Evolutionary conservation across 1,140 invertebrate genomes (phyloP).

Genomic region (Drosophila biarmipes): DNA sequence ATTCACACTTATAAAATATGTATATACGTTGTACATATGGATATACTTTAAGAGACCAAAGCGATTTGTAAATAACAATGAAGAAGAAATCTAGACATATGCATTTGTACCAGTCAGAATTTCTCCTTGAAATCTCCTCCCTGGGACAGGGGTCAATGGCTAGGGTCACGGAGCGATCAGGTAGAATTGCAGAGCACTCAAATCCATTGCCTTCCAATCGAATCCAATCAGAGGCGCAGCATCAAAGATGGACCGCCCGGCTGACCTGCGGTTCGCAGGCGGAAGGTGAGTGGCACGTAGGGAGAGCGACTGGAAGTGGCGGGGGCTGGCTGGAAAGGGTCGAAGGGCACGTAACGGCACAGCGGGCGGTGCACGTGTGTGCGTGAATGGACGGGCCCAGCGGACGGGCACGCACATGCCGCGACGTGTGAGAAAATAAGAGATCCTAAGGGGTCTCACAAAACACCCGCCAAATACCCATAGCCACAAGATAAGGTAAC

Average conservation of each 20-base stretch:
- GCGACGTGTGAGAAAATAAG: slow-evolving; percentile 24
- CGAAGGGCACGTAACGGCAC: slow-evolving; percentile 32
- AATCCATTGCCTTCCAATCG: slow-evolving; percentile 7
- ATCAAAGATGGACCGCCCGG: slow-evolving; percentile 32
- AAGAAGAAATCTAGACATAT: not conserved
- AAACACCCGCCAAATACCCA: too few species aligned
- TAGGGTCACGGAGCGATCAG: slow-evolving; percentile 7
- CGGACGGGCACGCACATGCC: slow-evolving; percentile 31
- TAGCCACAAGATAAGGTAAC: too few species aligned
- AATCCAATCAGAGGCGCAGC: slow-evolving; percentile 35
- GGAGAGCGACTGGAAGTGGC: not conserved
- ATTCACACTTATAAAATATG: too few species aligned
- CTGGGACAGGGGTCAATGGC: not conserved
- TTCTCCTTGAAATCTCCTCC: not conserved
- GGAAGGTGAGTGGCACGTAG: slow-evolving; percentile 35
- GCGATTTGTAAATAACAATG: not conserved
- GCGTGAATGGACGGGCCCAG: slow-evolving; percentile 6
- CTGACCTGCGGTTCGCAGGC: slow-evolving; percentile 10
- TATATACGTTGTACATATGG: too few species aligned
- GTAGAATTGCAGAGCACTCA: slow-evolving; percentile 8
- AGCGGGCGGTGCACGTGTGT: slow-evolving; percentile 35
- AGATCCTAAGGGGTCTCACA: not conserved
- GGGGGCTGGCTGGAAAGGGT: slow-evolving; percentile 2
- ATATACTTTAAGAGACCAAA: not conserved
- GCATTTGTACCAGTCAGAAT: slow-evolving; percentile 1